Conservation (phyloP, 2,888 invertebrate genomes). For the Euzophera pinguis region DNA sequence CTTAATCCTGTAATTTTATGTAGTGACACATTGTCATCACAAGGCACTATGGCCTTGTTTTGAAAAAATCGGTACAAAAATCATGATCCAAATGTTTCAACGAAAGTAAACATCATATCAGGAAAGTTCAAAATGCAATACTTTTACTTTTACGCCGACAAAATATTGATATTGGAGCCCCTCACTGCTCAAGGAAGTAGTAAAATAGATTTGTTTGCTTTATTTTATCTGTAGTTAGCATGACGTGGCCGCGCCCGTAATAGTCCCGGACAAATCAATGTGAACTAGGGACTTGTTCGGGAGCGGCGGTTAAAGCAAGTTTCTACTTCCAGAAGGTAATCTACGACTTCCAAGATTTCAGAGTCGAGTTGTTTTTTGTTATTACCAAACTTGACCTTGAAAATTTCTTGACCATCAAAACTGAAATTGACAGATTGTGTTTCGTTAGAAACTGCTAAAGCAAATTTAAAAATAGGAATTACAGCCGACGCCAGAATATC, state of each 20-base stretch:
- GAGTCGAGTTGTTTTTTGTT: too few species aligned
- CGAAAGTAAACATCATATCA: too few species aligned
- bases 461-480: too few species aligned
- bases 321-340: neutral
- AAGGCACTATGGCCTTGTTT: too few species aligned
- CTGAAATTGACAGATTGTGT: too few species aligned
- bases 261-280: conserved; percentile 5
- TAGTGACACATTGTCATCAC: too few species aligned
- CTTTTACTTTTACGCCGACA: neutral
- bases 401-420: too few species aligned
- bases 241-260: conserved; percentile 1
- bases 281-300: neutral
- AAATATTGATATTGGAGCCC: neutral
- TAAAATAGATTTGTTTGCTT: conserved; percentile 5
- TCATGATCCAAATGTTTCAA: neutral
- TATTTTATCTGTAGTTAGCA: conserved; percentile 2
- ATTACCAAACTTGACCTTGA: too few species aligned
- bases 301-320: neutral
- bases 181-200: conserved; percentile 1
- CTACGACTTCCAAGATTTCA: neutral
- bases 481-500: too few species aligned
- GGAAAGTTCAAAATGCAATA: neutral
- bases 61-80: too few species aligned
- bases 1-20: too few species aligned
- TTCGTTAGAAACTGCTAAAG: too few species aligned